Evolutionary conservation across 2,797 vertebrate species (phyloP).

Genomic region (Eulemur rubriventer): DNA sequence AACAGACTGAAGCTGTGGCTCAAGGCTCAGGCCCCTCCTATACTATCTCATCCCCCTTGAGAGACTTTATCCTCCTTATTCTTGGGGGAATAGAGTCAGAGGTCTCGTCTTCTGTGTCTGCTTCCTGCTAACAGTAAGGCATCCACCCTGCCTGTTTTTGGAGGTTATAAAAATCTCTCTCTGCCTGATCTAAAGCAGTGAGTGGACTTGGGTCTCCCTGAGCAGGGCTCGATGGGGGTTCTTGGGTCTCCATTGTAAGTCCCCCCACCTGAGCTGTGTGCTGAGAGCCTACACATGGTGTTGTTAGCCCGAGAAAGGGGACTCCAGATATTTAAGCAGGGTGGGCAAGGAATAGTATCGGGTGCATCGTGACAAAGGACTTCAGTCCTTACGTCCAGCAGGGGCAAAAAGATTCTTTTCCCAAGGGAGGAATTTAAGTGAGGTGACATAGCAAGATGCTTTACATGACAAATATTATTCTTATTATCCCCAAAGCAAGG

Average conservation of each 20-base stretch:
- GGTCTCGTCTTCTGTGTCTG: neutral
- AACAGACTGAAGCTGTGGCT: too few relatives aligned
- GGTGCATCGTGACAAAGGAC: too few relatives aligned
- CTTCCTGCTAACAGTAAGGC: neutral
- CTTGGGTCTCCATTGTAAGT: too few relatives aligned
- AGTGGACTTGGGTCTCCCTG: neutral
- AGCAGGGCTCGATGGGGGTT: too few relatives aligned
- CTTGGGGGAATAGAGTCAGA: neutral
- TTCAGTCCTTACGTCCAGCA: neutral
- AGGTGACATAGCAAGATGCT: neutral
- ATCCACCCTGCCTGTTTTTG: neutral
- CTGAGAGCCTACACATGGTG: too few relatives aligned
- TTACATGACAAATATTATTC: neutral
- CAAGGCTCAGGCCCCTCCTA: too few relatives aligned
- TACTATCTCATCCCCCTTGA: neutral
- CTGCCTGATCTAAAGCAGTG: neutral
- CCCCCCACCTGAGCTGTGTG: too few relatives aligned
- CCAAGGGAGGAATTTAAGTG: neutral
- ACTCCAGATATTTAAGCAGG: too few relatives aligned
- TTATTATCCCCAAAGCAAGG: neutral
- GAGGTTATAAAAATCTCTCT: neutral
- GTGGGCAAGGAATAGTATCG: too few relatives aligned
- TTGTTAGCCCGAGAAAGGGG: too few relatives aligned
- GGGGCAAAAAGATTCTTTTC: neutral
- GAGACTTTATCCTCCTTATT: neutral